Evolutionary conservation across 2,888 invertebrate species (phyloP).

Genomic region (Tipula unca): DNA sequence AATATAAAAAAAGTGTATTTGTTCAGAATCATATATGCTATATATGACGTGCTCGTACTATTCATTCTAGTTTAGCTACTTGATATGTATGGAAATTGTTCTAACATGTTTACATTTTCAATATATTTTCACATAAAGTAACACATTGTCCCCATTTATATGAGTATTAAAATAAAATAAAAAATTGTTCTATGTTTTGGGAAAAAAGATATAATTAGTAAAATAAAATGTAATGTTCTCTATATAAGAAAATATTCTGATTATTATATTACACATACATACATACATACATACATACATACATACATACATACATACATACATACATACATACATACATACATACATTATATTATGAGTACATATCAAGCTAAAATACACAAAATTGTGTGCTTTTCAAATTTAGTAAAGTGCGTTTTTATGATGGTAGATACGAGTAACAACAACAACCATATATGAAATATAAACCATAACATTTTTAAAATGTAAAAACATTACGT

Average conservation of each 20-base stretch:
- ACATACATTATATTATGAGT: neutral
- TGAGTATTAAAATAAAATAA: neutral
- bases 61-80: neutral
- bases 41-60: neutral
- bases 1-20: neutral
- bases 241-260: neutral
- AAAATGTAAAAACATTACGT: neutral
- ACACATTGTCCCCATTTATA: neutral
- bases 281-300: no score
- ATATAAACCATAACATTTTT: neutral
- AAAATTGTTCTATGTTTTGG: neutral
- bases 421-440: neutral
- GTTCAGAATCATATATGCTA: neutral
- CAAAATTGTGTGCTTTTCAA: neutral
- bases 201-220: neutral
- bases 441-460: neutral
- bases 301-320: neutral
- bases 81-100: neutral
- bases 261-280: neutral
- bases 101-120: neutral
- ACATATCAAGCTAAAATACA: no score
- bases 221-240: neutral
- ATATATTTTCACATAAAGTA: neutral
- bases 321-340: neutral
- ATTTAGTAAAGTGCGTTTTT: conserved; percentile 8